These are phyloP conservation scores for Metallyticus violacea DNA, from an alignment of 2,888 invertebrate species.

Conservation along the genomic window DNA sequence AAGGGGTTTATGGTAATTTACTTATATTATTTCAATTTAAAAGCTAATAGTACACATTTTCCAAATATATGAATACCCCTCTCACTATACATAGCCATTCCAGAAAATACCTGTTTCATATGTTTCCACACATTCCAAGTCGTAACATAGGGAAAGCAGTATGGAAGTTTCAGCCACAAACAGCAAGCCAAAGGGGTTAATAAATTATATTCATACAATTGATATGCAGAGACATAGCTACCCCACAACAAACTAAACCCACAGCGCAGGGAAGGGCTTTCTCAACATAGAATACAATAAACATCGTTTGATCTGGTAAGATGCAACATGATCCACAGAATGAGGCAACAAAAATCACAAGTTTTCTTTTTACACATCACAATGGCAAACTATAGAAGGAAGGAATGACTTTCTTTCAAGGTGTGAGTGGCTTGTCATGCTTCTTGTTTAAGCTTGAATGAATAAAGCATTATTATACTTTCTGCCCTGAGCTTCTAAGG, in stretches of 20 bases:
- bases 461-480: too few species aligned
- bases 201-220: not conserved
- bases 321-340: conserved; percentile 18
- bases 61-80: not conserved
- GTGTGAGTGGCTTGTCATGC: not conserved
- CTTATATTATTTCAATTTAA: not conserved
- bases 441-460: not conserved
- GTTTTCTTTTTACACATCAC: not conserved
- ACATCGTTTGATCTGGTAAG: not conserved
- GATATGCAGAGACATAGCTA: not conserved
- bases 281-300: conserved; percentile 17
- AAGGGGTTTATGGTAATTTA: not conserved
- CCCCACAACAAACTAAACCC: conserved; percentile 9
- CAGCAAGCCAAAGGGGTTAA: conserved; percentile 17
- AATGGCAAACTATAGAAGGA: not conserved
- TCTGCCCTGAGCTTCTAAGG: not conserved
- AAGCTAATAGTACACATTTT: not conserved
- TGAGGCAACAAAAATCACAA: not conserved
- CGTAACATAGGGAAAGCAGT: conserved; percentile 18
- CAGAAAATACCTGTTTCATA: not conserved
- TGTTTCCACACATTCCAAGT: not conserved
- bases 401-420: not conserved
- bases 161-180: conserved; percentile 16
- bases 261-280: conserved; percentile 11
- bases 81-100: not conserved